A percentile compares a stretch with the other conserved stretches of the same genome.
phyloP scores from a whole-genome alignment of 2,797 vertebrate species.

The Sternotherus odoratus region DNA sequence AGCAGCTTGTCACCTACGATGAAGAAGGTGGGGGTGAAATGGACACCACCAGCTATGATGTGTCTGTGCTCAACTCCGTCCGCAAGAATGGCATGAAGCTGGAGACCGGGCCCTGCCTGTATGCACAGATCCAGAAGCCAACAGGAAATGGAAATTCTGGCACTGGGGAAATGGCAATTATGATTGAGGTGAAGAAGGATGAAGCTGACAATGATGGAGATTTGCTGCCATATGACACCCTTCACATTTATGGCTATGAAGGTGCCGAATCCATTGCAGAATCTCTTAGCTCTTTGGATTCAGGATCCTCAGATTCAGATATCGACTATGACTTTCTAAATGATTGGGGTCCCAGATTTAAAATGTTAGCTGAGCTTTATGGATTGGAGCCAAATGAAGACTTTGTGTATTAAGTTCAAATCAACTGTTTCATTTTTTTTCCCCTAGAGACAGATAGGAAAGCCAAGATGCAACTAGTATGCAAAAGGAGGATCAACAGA shows the following conservation, averaged over 20 bases:
- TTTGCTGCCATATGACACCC: constrained; percentile 92
- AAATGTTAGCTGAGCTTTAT: constrained; percentile 94
- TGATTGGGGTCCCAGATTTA: constrained; percentile 96
- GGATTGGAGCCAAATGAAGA: constrained; percentile 84
- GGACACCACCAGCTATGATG: constrained; percentile 97
- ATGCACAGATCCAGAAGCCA: constrained; percentile 88
- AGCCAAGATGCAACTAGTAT: constrained; percentile 11
- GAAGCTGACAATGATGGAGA: constrained; percentile 94
- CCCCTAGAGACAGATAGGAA: neutral
- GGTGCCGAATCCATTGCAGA: constrained; percentile 92
- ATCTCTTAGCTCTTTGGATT: constrained; percentile 93
- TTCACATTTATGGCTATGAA: constrained; percentile 96
- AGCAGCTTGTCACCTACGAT: constrained; percentile 96
- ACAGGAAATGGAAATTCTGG: constrained; percentile 42
- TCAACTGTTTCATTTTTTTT: neutral
- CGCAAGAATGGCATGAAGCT: constrained; percentile 78
- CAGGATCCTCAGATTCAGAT: constrained; percentile 89
- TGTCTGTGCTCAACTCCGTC: constrained; percentile 92
- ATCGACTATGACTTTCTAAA: constrained; percentile 94
- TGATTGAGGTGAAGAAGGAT: constrained; percentile 96
- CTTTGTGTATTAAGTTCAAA: constrained; percentile 83
- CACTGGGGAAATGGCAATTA: constrained; percentile 92
- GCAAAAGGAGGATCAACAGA: constrained; percentile 10
- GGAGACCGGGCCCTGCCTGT: constrained; percentile 76
- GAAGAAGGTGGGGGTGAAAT: constrained; percentile 98